Conservation (phyloP, 2,888 invertebrate genomes). For the Synergus gifuensis region DNA sequence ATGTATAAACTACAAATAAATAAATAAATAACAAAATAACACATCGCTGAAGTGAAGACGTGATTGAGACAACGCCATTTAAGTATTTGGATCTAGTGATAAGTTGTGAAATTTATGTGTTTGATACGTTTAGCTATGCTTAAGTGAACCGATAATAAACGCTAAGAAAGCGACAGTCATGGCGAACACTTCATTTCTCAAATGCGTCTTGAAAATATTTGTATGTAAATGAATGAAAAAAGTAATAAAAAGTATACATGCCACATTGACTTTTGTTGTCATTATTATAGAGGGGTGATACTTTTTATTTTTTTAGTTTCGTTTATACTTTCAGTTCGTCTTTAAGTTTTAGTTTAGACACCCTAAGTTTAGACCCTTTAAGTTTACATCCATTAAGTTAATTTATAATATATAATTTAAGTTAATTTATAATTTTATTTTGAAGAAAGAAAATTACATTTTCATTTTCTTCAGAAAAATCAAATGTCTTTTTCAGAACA, state of each 20-base stretch:
- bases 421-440: neutral
- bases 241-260: slow-evolving; percentile 69
- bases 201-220: slow-evolving; percentile 74
- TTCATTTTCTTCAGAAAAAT: too few species aligned
- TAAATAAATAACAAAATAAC: slow-evolving; percentile 12
- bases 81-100: slow-evolving; percentile 49
- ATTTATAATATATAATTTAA: too few species aligned
- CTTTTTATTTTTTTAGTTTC: neutral
- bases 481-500: too few species aligned
- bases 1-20: slow-evolving; percentile 4
- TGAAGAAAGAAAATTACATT: too few species aligned
- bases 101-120: slow-evolving; percentile 58
- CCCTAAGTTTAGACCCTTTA: neutral
- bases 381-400: neutral
- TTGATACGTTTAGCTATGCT: slow-evolving; percentile 50
- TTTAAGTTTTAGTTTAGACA: neutral
- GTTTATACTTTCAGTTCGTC: neutral
- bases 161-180: slow-evolving; percentile 59
- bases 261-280: slow-evolving; percentile 43
- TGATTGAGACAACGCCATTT: slow-evolving; percentile 41
- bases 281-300: neutral
- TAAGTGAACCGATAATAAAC: slow-evolving; percentile 49
- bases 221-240: slow-evolving; percentile 76
- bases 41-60: slow-evolving; percentile 17
- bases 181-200: slow-evolving; percentile 67